These are phyloP conservation scores for Chelon labrosus DNA, from an alignment of 2,797 vertebrate genomes.

Conservation along the genomic window DNA sequence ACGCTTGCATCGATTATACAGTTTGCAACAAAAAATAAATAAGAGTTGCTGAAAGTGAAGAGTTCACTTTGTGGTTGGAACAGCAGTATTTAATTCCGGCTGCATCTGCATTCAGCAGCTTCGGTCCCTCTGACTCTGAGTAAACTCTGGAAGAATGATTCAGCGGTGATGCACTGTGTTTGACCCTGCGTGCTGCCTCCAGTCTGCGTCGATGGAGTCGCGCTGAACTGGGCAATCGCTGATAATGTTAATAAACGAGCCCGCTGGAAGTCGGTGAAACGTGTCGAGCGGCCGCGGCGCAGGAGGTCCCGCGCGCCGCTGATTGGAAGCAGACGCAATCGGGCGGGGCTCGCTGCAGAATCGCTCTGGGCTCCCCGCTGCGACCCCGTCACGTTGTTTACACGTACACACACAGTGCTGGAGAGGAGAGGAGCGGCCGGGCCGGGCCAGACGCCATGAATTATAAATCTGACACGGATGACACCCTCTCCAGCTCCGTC, in stretches of 20 bases:
- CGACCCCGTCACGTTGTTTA: slow-evolving; percentile 44
- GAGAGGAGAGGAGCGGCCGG: slow-evolving; percentile 26
- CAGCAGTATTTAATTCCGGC: slow-evolving; percentile 12
- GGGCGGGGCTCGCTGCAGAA: slow-evolving; percentile 30
- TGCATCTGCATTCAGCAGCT: slow-evolving; percentile 50
- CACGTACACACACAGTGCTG: slow-evolving; percentile 35
- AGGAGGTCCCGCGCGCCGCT: slow-evolving; percentile 28
- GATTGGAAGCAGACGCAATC: slow-evolving; percentile 51
- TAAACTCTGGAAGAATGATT: slow-evolving; percentile 54
- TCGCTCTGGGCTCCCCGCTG: slow-evolving; percentile 34
- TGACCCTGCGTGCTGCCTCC: slow-evolving; percentile 56
- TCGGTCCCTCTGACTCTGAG: slow-evolving; percentile 24
- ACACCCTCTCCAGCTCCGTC: slow-evolving; percentile 28
- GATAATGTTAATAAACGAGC: slow-evolving; percentile 62
- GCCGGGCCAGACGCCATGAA: slow-evolving; percentile 35
- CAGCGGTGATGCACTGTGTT: slow-evolving; percentile 44
- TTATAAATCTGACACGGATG: slow-evolving; percentile 57
- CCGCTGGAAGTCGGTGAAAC: slow-evolving; percentile 32
- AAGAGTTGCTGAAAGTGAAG: neutral
- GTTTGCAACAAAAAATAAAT: neutral
- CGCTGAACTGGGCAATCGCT: slow-evolving; percentile 47
- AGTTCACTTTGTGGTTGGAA: slow-evolving; percentile 23
- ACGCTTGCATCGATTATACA: slow-evolving; percentile 26
- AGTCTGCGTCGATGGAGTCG: slow-evolving; percentile 41
- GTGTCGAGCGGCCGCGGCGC: slow-evolving; percentile 3